phyloP scores from a whole-genome alignment of 1,140 invertebrate genomes.

The Philaenus spumarius region DNA sequence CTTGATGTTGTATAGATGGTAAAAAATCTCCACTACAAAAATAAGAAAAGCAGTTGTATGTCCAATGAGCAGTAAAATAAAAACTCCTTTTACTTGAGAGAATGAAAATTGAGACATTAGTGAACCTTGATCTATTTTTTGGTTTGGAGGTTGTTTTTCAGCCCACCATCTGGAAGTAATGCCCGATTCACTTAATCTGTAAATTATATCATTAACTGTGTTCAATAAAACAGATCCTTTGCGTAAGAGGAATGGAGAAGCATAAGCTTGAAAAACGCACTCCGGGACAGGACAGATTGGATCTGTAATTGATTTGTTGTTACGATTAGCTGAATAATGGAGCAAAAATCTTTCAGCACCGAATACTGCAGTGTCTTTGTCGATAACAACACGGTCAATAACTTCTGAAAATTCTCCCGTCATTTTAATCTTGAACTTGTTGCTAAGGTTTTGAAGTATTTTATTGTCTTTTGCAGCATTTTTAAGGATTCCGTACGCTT shows the following conservation, averaged over 20 bases:
- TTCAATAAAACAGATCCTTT: background rate
- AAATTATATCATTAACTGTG: background rate
- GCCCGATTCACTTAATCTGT: background rate
- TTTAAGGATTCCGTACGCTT: background rate
- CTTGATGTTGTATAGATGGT: no score
- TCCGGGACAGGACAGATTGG: background rate
- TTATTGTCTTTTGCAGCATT: background rate
- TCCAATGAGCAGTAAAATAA: background rate
- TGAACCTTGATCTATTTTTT: conserved; percentile 3
- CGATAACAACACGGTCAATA: background rate
- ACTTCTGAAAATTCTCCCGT: background rate
- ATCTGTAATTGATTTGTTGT: background rate
- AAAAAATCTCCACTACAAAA: background rate
- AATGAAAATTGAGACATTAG: background rate
- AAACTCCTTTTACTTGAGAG: background rate
- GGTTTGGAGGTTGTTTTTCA: background rate
- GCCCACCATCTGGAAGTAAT: background rate
- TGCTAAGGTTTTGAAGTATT: background rate
- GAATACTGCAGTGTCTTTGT: conserved; percentile 1
- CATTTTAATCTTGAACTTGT: conserved; percentile 5
- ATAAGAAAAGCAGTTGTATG: background rate
- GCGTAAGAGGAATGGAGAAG: background rate
- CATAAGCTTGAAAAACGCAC: background rate
- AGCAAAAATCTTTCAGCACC: background rate
- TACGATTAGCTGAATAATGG: conserved; percentile 5